These are phyloP conservation scores for Lithobates pipiens DNA, from an alignment of 2,797 vertebrate species.

Conservation along the genomic window DNA sequence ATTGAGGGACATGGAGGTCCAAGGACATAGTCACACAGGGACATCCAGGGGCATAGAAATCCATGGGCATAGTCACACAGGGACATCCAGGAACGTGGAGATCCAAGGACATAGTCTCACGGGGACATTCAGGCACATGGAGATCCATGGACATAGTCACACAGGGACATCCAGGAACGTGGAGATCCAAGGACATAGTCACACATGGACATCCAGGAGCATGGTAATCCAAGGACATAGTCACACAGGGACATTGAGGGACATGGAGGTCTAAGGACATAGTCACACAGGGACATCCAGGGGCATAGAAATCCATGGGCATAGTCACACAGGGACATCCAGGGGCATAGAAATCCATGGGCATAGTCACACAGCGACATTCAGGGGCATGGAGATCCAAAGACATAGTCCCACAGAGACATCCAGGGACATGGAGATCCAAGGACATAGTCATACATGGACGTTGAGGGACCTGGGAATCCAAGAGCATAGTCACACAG, in stretches of 20 bases:
- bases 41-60: too few species aligned
- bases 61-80: not conserved
- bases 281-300: not conserved
- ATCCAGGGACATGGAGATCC: not conserved
- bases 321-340: not conserved
- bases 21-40: not conserved
- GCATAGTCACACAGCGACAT: not conserved
- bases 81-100: too few species aligned
- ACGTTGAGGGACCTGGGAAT: not conserved
- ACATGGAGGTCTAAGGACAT: not conserved
- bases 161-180: not conserved
- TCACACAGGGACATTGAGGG: not conserved
- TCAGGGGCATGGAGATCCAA: not conserved
- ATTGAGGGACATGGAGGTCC: not conserved
- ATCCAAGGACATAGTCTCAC: not conserved
- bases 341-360: not conserved
- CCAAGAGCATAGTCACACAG: not conserved
- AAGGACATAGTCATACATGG: not conserved
- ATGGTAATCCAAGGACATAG: not conserved
- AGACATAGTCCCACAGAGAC: not conserved
- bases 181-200: not conserved
- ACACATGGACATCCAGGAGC: not conserved
- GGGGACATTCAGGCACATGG: not conserved
- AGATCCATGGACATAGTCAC: not conserved
- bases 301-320: not conserved